These are phyloP conservation scores for Psettodes erumei DNA, from an alignment of 2,113 vertebrate species.

Conservation along the genomic window DNA sequence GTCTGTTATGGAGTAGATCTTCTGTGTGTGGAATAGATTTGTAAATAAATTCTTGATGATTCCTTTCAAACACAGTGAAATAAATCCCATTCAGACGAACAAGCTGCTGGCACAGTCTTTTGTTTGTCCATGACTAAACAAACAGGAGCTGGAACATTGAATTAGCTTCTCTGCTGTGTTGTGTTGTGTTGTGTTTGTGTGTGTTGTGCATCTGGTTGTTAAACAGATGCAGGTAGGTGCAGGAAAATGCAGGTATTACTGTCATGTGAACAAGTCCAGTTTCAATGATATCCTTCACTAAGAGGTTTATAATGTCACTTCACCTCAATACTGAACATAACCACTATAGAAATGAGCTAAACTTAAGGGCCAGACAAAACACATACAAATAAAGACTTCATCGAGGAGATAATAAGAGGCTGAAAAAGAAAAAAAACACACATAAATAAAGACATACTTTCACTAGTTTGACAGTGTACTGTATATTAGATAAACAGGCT, in stretches of 20 bases:
- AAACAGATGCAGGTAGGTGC: too few species aligned
- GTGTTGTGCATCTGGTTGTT: too few species aligned
- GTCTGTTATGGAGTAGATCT: conserved; percentile 31
- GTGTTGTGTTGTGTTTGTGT: conserved; percentile 24
- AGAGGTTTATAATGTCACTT: background rate
- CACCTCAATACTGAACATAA: background rate
- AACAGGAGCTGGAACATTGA: conserved; percentile 44
- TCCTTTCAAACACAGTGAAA: conserved; percentile 51
- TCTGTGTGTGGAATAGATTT: conserved; percentile 53
- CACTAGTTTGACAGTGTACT: background rate
- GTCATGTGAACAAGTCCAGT: background rate
- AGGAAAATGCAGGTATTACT: conserved; percentile 8
- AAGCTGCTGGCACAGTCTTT: conserved; percentile 35
- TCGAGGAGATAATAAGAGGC: background rate
- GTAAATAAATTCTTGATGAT: conserved; percentile 47
- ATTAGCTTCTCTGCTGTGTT: conserved; percentile 25
- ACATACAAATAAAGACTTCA: background rate
- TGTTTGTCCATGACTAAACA: conserved; percentile 53
- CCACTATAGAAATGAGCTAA: background rate
- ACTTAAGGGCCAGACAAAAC: background rate
- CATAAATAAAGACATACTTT: background rate
- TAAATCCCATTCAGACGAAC: conserved; percentile 45
- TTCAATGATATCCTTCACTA: too few species aligned
- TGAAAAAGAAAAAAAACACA: background rate
- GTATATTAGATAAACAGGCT: background rate